Percentiles rank a stretch among this genome's conserved stretches.
Conservation (phyloP, 2,888 invertebrate species). For the Cheilosia vulpina region DNA sequence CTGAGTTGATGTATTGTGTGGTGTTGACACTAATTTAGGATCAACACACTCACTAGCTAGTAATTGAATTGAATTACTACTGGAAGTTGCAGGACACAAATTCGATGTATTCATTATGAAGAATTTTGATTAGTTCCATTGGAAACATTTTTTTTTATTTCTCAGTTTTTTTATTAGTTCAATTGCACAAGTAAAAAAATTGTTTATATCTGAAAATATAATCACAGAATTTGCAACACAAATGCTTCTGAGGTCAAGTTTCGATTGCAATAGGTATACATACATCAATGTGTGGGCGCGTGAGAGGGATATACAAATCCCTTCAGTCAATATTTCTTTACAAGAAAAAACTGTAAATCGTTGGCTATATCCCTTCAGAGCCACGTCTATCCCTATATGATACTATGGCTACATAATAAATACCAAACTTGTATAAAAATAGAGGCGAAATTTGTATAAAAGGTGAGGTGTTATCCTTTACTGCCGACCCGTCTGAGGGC, state of each 20-base stretch:
- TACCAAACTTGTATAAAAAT: slow-evolving; percentile 1
- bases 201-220: slow-evolving; percentile 39
- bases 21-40: slow-evolving; percentile 6
- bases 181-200: slow-evolving; percentile 1
- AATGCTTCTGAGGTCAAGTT: slow-evolving; percentile 23
- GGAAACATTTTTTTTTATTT: slow-evolving; percentile 43
- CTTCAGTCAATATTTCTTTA: background rate
- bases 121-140: slow-evolving; percentile 62
- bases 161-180: background rate
- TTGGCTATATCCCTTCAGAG: background rate
- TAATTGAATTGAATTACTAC: slow-evolving; percentile 57
- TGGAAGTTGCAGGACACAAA: slow-evolving; percentile 61
- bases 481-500: background rate
- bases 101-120: slow-evolving; percentile 70
- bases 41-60: slow-evolving; percentile 15
- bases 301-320: background rate
- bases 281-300: slow-evolving; percentile 19
- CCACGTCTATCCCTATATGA: background rate
- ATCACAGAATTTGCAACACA: background rate
- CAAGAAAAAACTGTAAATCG: background rate
- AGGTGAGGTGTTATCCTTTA: slow-evolving; percentile 20
- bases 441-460: background rate
- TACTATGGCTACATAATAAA: background rate
- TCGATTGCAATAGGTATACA: slow-evolving; percentile 35
- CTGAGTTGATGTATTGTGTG: slow-evolving; percentile 8